Base-by-base conservation (phyloP, 35 echinoderm and acorn worm genomes). In the Chiridota heheva region DNA sequence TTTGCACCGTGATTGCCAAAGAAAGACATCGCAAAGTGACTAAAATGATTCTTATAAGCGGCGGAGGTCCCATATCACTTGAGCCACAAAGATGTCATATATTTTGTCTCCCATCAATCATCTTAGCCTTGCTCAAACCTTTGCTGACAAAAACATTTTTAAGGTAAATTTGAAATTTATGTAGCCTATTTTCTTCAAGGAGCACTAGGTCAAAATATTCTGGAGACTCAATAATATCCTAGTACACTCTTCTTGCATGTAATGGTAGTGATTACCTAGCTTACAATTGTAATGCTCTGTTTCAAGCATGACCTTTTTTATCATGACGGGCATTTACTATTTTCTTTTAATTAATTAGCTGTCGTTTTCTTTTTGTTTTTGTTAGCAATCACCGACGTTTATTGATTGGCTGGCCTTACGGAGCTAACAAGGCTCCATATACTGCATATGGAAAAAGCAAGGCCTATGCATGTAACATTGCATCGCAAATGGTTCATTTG, bases 31-130 rank as follows among this genome's bases (percentile, higher is more conserved):
- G 80, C n/a, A 84, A 82, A 29, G 89, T 98, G 37, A 84, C 85
- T 5, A 98, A 98, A 60, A 46, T 98, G 71, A 64, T 98, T 24
- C 36, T 98, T 25, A 90, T 98, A 44, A 98, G 89, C 58, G 90
- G 90, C 56, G 95, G 95, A 36, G 95, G 89, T 36, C 95, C 95
- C 15, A 63, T 92, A 16, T 56, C 95, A 0, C 82, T 98, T 20
- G 57, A 88, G 39, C 95, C 95, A 28, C 59, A 83, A 38, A 15
- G 69, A 29, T 98, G 95, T 70, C 84, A 98, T 13, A 63, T 98
- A 18, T 98, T 98, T 67, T 91, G 95, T 40, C 89, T 98, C 7
- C 95, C 95, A 64, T 61, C 85, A 20, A 75, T 40, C 20, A 24
- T 91, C 20, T 81, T 98, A 38, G 73, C 70, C 38, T 98, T 88